Base-by-base conservation (phyloP, 2,888 invertebrate genomes). In the Epistrophe eligans region DNA sequence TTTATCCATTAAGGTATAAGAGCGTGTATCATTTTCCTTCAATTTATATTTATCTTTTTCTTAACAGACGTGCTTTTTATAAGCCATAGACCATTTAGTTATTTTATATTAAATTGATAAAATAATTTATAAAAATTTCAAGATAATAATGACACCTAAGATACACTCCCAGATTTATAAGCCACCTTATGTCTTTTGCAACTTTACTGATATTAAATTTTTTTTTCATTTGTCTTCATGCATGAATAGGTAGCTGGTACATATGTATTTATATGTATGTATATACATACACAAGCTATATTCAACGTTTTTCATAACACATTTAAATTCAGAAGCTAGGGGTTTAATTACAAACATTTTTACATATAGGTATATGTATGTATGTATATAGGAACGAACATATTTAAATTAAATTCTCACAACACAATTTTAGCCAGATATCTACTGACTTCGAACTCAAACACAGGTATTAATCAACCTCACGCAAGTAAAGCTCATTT, bases 401-500 rank as follows among this genome's bases (percentile, higher is more conserved):
- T 55, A 55, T 7, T 5, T 28, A 67, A 19, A 4, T 50, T 1
- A 50, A 50, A 5, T 50, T 67, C 35, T 50, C 35, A 13, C 35
- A 67, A 32, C 17, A 19, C 19, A 67, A 50, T 50, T 28, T 17
- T 17, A 48, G 1, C 13, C 11, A 66, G 48, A n/a, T 66, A 66
- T 2, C 43, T 66, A 32, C 48, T 32, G 7, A 66, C 45, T 35
- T 32, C 32, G 7, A 66, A 32, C 48, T 45, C 64, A 17, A 24
- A 32, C 48, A 32, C 32, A n/a, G 9, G 32, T 13, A 45, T 24
- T 15, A 15, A 40, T 24, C 24, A 35, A 50, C 38, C 35, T 67
- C 19, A 71, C 64, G 57, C n/a, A 38, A 57, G 40, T 32, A 28
- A 77, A 71, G 77, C 66, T 76, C 57, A 3, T 57, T 66, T n/a